These are phyloP conservation scores for Semnopithecus entellus DNA, from an alignment of 2,113 vertebrate genomes.

Conservation along the genomic window DNA sequence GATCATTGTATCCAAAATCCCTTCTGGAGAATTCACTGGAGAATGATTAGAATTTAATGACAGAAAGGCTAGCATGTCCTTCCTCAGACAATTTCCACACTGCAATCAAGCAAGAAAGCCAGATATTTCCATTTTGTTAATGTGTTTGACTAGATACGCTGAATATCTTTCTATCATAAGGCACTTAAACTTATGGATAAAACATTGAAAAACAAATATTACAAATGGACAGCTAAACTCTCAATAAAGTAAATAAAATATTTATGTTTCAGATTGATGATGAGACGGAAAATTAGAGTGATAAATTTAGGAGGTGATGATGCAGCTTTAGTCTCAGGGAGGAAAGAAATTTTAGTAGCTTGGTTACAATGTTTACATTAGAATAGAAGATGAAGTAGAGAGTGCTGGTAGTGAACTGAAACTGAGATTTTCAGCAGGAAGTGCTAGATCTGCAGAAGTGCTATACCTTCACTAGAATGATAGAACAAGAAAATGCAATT, in stretches of 20 bases:
- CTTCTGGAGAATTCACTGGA: neutral
- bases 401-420: neutral
- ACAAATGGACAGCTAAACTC: neutral
- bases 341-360: neutral
- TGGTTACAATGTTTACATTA: neutral
- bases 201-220: neutral
- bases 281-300: neutral
- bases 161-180: neutral
- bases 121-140: neutral
- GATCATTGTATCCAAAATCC: neutral
- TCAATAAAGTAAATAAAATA: neutral
- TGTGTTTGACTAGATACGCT: neutral
- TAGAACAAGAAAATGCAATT: neutral
- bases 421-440: neutral
- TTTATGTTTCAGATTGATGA: neutral
- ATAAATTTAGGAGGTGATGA: neutral
- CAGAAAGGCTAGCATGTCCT: neutral
- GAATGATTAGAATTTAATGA: neutral
- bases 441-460: neutral
- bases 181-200: neutral
- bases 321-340: neutral
- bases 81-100: neutral
- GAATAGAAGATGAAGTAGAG: neutral
- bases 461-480: neutral
- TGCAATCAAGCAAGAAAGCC: neutral